phyloP scores from a whole-genome alignment of 2,113 vertebrate genomes.

The Chrysochloris asiatica region DNA sequence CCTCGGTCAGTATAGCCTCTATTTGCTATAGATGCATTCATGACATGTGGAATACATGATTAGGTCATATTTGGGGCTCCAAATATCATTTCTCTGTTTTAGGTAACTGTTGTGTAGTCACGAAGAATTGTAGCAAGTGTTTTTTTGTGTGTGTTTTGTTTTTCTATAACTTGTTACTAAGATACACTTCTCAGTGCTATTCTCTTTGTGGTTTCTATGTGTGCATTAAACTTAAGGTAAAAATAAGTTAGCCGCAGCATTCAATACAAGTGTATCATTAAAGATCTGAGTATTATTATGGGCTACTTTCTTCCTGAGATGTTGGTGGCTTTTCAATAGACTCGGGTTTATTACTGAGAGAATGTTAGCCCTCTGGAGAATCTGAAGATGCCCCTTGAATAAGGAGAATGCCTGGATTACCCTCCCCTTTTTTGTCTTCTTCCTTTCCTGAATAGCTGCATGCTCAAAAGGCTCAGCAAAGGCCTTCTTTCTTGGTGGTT shows the following conservation, averaged over 20 bases:
- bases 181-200: background rate
- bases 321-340: conserved; percentile 13
- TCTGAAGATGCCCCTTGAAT: background rate
- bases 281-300: background rate
- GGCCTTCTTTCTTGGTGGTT: background rate
- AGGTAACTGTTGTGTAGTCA: background rate
- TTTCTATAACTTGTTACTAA: background rate
- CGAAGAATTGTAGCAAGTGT: background rate
- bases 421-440: background rate
- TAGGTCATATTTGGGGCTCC: background rate
- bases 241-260: conserved; percentile 7
- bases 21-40: background rate
- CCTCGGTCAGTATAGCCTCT: background rate
- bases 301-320: conserved; percentile 7
- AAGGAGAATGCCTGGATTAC: background rate
- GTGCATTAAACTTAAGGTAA: conserved; percentile 49
- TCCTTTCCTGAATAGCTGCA: background rate
- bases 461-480: background rate
- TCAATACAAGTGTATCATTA: background rate
- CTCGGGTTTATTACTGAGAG: background rate
- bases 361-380: background rate
- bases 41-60: background rate
- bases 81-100: background rate
- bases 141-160: background rate
- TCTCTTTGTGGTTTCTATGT: conserved; percentile 53